Conservation (phyloP, 2,888 invertebrate species). For the Acrobeloides nanus region DNA sequence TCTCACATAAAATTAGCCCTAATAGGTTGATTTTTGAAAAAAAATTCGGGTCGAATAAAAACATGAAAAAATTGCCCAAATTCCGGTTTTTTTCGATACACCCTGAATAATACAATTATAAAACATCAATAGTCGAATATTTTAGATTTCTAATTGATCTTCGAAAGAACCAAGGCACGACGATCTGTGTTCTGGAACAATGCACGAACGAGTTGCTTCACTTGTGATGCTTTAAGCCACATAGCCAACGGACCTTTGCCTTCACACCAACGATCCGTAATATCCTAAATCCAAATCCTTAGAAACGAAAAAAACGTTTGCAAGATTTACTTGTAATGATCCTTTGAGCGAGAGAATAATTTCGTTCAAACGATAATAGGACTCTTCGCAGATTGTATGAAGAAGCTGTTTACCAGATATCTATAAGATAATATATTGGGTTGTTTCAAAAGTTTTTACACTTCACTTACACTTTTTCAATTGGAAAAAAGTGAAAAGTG, state of each 20-base stretch:
- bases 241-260: conserved; percentile 46
- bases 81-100: no score
- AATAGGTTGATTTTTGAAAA: no score
- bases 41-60: no score
- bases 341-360: conserved; percentile 42
- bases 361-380: conserved; percentile 42
- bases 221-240: conserved; percentile 35
- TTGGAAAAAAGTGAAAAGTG: neutral
- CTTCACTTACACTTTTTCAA: neutral
- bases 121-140: no score
- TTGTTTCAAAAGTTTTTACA: neutral
- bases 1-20: no score
- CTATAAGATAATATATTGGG: conserved; percentile 18
- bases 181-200: conserved; percentile 29
- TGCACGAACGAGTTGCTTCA: conserved; percentile 29
- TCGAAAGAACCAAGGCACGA: conserved; percentile 21
- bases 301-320: neutral
- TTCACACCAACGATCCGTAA: conserved; percentile 48
- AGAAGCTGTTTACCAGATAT: conserved; percentile 25
- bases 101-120: no score
- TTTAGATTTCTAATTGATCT: no score
- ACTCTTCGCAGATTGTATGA: conserved; percentile 35
- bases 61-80: no score
- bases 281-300: conserved; percentile 29
- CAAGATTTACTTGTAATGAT: no score